These are phyloP conservation scores for Belonocnema kinseyi DNA, from an alignment of 1,140 invertebrate species.

Conservation along the genomic window DNA sequence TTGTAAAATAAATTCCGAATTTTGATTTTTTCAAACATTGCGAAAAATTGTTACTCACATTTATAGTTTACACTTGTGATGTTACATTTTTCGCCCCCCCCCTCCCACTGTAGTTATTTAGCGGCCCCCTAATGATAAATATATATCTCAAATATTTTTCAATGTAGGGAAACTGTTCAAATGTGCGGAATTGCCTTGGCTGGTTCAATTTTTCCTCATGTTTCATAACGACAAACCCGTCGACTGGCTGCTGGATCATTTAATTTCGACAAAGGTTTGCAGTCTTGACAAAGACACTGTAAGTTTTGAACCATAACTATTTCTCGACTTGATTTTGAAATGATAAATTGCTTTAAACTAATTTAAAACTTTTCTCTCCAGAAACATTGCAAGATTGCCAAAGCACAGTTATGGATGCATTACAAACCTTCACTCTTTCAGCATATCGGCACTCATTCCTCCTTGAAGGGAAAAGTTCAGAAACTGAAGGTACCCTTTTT, in stretches of 20 bases:
- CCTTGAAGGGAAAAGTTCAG: slow-evolving; percentile 97
- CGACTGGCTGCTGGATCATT: slow-evolving; percentile 96
- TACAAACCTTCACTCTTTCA: slow-evolving; percentile 96
- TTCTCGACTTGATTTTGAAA: slow-evolving; percentile 27
- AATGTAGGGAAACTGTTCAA: slow-evolving; percentile 93
- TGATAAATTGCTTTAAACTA: slow-evolving; percentile 31
- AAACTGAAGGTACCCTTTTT: slow-evolving; percentile 88
- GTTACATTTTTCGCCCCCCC: slow-evolving; percentile 43
- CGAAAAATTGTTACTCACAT: no score
- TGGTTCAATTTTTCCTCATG: slow-evolving; percentile 95
- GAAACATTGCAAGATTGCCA: slow-evolving; percentile 91
- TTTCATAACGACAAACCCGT: slow-evolving; percentile 98
- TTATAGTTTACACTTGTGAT: no score
- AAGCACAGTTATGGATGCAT: slow-evolving; percentile 88
- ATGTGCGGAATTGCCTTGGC: slow-evolving; percentile 89
- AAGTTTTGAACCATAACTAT: slow-evolving; percentile 68
- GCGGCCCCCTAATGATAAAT: no score
- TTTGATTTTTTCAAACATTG: no score
- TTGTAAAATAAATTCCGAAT: no score
- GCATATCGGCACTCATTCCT: slow-evolving; percentile 96
- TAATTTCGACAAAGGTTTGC: slow-evolving; percentile 94
- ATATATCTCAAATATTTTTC: no score
- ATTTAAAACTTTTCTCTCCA: slow-evolving; percentile 68
- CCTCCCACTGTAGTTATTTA: no score
- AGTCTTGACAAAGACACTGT: slow-evolving; percentile 88